phyloP scores from a whole-genome alignment of 1,140 invertebrate species.

The Lasioglossum baleicum region DNA sequence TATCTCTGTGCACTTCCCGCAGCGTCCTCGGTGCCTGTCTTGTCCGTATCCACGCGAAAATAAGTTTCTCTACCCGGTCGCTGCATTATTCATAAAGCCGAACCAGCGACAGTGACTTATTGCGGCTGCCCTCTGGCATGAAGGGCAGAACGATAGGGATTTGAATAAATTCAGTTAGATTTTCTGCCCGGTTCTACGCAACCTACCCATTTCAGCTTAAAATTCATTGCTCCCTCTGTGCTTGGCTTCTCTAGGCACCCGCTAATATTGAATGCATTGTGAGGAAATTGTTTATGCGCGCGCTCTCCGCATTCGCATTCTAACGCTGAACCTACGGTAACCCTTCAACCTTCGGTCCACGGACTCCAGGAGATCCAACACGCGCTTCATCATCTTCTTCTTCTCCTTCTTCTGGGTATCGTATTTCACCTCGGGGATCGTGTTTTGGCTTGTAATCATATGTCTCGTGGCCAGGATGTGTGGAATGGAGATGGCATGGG shows the following conservation, averaged over 20 bases:
- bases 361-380: background rate
- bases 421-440: background rate
- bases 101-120: conserved; percentile 63
- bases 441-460: background rate
- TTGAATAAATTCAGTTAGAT: conserved; percentile 68
- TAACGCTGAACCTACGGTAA: background rate
- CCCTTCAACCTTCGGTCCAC: background rate
- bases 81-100: conserved; percentile 66
- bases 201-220: conserved; percentile 47
- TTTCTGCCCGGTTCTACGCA: conserved; percentile 21
- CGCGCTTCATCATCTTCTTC: background rate
- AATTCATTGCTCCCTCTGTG: conserved; percentile 49
- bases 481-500: too few relatives aligned
- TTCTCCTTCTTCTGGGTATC: background rate
- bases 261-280: conserved; percentile 32
- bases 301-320: background rate
- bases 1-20: background rate
- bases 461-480: background rate
- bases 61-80: conserved; percentile 39
- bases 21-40: conserved; percentile 8
- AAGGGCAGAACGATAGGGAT: conserved; percentile 62
- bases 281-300: conserved; percentile 17
- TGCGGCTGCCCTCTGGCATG: conserved; percentile 40
- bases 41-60: conserved; percentile 44
- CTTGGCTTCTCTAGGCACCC: background rate